phyloP scores from a whole-genome alignment of 2,797 vertebrate genomes.

The Pseudochaenichthys georgianus region DNA sequence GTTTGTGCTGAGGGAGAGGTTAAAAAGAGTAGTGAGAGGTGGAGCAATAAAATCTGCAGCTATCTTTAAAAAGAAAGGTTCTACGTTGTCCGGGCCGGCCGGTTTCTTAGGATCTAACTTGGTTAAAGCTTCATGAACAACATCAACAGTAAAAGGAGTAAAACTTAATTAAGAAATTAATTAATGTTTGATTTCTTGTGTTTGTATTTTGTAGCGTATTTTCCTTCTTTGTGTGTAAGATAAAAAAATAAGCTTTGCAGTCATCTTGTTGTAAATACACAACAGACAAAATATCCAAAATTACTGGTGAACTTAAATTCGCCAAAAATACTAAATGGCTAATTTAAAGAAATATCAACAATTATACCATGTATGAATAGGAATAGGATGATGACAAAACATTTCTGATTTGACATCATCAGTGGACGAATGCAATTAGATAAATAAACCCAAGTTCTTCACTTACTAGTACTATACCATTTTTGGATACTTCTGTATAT shows the following conservation, averaged over 20 bases:
- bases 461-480: too few relatives aligned
- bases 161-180: background rate
- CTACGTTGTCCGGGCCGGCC: too few relatives aligned
- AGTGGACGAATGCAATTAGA: too few relatives aligned
- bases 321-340: conserved; percentile 7
- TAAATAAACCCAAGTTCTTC: too few relatives aligned
- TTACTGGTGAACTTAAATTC: background rate
- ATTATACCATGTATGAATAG: background rate
- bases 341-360: background rate
- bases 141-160: too few relatives aligned
- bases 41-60: too few relatives aligned
- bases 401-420: background rate
- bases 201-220: background rate
- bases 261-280: background rate
- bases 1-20: too few relatives aligned
- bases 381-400: background rate
- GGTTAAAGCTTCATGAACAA: too few relatives aligned
- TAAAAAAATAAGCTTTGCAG: background rate
- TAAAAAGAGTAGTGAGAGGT: too few relatives aligned
- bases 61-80: too few relatives aligned
- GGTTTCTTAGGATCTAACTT: too few relatives aligned
- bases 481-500: too few relatives aligned
- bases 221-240: background rate
- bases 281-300: background rate
- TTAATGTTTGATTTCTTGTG: background rate